These are phyloP conservation scores for Chitala chitala DNA, from an alignment of 2,113 vertebrate genomes.

Conservation along the genomic window DNA sequence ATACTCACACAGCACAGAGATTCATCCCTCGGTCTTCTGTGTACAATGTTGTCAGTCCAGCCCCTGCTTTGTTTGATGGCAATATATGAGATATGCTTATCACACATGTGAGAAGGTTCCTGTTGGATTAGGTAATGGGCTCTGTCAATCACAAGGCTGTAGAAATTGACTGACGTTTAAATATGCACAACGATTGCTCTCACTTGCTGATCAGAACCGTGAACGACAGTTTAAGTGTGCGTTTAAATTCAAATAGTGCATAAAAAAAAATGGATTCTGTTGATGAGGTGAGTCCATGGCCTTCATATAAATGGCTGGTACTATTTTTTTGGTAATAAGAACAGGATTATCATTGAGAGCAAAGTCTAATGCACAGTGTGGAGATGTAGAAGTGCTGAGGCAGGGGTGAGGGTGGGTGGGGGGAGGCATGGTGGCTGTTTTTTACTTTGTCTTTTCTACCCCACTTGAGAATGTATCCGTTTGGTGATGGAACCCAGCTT, in stretches of 20 bases:
- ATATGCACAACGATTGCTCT: not conserved
- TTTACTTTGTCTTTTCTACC: not conserved
- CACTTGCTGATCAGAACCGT: not conserved
- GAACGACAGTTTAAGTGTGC: no score
- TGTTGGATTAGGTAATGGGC: not conserved
- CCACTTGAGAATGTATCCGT: conserved; percentile 8
- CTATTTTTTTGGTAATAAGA: no score
- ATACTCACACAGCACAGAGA: not conserved
- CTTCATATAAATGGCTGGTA: not conserved
- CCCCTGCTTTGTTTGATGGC: not conserved
- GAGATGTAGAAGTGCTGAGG: not conserved
- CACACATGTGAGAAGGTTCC: conserved; percentile 1
- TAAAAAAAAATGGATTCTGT: no score
- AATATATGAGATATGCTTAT: not conserved
- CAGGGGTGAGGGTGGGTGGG: not conserved
- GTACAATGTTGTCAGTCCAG: not conserved
- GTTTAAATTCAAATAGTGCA: no score
- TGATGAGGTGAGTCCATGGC: not conserved
- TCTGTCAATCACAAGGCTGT: not conserved
- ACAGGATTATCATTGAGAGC: not conserved
- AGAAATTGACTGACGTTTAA: not conserved
- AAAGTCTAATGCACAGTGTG: not conserved
- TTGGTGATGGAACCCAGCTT: not conserved
- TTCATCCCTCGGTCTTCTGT: not conserved
- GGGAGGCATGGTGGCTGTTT: no score